Base-by-base conservation (phyloP, 2,888 invertebrate genomes). In the Rhyacophila evoluta region DNA sequence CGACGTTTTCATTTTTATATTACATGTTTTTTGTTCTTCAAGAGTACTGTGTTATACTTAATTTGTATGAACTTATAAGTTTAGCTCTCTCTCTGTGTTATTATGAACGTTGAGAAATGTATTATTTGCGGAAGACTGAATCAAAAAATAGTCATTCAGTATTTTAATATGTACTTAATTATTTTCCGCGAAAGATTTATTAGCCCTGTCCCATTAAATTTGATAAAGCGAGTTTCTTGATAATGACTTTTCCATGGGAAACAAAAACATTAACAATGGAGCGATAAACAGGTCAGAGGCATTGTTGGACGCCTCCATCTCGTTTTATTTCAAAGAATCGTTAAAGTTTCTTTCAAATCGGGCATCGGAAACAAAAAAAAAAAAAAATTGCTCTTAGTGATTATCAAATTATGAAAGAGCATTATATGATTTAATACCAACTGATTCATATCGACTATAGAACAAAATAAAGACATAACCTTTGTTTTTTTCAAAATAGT, bases 171-270 rank as follows among this genome's bases (percentile, higher is more conserved):
- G 6, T 39, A 39, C 39, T 39, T 12, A 12, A 39, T 39, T 39
- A 39, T 39, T 39, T 39, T 38, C 15, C 5, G 4, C 6, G 15
- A 39, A 39, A 12, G 39, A 39, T 39, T 39, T 39, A 39, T 39
- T 39, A 39, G 12, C 39, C 39, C 39, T 39, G 39, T 12, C 15
- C 12, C 39, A 39, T 39, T 39, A 39, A 39, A 39, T 39, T 39
- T 39, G 39, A 39, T 39, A 39, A 39, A 39, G 15, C 39, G 39
- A 39, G 39, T 39, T 39, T 39, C 39, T 39, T 39, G 39, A 39
- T 39, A 39, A 39, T 39, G 39, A 39, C 39, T 39, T 39, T 39
- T 39, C 39, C 39, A 39, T 39, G 39, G 39, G 39, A 39, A 39
- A 12, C 39, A 39, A 39, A 38, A 39, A 39, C 39, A 39, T 12